These are phyloP conservation scores for Corvus moneduloides DNA, from an alignment of 2,113 vertebrate species.

Conservation along the genomic window DNA sequence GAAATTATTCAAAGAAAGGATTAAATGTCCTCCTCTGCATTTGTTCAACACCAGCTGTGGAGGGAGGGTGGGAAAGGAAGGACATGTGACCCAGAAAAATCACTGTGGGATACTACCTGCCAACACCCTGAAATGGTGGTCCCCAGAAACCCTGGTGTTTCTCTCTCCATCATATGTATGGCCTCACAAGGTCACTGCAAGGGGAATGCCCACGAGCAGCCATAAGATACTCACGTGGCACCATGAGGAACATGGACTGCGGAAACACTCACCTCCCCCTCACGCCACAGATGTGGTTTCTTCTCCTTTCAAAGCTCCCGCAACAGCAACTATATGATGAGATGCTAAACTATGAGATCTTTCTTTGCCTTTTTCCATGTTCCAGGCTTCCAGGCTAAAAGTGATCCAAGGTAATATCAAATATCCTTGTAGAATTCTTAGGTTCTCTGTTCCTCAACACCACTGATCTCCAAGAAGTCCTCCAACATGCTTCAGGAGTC, in stretches of 20 bases:
- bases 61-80: slow-evolving; percentile 21
- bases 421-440: not conserved
- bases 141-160: not conserved
- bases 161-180: accelerated
- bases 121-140: not conserved
- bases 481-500: not conserved
- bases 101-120: not conserved
- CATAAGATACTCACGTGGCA: not conserved
- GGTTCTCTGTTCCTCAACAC: not conserved
- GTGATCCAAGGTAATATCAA: not conserved
- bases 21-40: slow-evolving; percentile 20
- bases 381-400: not conserved
- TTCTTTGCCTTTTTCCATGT: not conserved
- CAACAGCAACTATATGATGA: not conserved
- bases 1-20: slow-evolving; percentile 28
- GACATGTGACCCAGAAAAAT: not conserved
- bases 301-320: not conserved
- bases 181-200: not conserved
- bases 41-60: slow-evolving; percentile 13
- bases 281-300: not conserved
- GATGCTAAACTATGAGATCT: not conserved
- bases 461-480: not conserved
- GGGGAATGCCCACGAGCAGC: not conserved
- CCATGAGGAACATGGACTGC: not conserved
- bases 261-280: not conserved